phyloP scores from a whole-genome alignment of 2,888 invertebrate species.

The Orchesella flavescens region DNA sequence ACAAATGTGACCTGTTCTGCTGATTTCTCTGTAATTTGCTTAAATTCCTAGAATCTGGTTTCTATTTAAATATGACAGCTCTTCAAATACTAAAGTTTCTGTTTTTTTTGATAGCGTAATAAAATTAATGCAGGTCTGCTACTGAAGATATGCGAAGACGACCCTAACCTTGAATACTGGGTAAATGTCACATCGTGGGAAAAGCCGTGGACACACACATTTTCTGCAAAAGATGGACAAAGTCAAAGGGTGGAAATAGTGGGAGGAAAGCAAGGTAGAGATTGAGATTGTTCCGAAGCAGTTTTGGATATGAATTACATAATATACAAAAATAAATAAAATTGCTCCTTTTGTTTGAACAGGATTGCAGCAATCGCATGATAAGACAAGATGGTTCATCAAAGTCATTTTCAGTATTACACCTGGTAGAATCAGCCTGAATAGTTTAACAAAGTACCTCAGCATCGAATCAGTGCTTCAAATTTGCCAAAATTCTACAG shows the following conservation, averaged over 20 bases:
- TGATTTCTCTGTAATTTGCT: conserved; percentile 26
- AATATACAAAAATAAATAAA: conserved; percentile 1
- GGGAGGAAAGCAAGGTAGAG: conserved; percentile 11
- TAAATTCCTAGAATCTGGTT: no score
- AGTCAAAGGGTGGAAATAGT: conserved; percentile 30
- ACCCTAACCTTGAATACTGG: conserved; percentile 28
- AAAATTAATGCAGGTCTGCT: conserved; percentile 35
- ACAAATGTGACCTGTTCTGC: conserved; percentile 37
- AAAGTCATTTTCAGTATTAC: conserved; percentile 41
- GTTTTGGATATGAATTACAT: not conserved
- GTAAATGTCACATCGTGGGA: conserved; percentile 40
- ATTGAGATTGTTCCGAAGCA: not conserved
- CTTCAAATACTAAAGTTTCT: no score
- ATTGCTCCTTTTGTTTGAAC: no score
- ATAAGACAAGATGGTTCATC: conserved; percentile 49
- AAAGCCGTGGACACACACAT: conserved; percentile 41
- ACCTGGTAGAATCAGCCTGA: not conserved
- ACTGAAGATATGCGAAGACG: conserved; percentile 31
- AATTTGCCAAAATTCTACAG: conserved; percentile 27
- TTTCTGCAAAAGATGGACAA: conserved; percentile 27
- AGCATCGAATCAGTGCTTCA: conserved; percentile 31
- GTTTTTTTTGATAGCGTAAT: conserved; percentile 21
- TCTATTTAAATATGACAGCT: not conserved
- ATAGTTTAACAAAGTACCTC: conserved; percentile 18
- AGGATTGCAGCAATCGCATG: not conserved